phyloP scores from a whole-genome alignment of 2,888 invertebrate species.

The Noctua comes region DNA sequence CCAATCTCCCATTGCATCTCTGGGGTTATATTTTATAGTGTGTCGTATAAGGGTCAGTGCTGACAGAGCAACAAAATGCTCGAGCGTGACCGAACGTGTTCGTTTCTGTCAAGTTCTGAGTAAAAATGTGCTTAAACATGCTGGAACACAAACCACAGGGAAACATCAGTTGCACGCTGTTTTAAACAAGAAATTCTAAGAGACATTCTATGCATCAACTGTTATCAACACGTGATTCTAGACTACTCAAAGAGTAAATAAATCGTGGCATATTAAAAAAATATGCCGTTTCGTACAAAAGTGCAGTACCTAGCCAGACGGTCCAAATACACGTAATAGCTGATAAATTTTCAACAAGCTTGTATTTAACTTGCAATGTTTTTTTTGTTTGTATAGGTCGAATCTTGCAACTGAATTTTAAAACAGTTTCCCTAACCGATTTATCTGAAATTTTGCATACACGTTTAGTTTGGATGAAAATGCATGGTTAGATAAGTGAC shows the following conservation, averaged over 20 bases:
- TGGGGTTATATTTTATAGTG: constrained; percentile 71
- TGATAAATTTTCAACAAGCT: no score
- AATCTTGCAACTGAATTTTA: background rate
- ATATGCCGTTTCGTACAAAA: background rate
- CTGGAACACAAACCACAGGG: no score
- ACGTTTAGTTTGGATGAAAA: background rate
- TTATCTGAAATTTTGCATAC: background rate
- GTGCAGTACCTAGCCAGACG: background rate
- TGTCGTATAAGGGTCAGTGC: constrained; percentile 38
- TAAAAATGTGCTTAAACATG: background rate
- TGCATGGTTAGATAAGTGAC: background rate
- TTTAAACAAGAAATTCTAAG: background rate
- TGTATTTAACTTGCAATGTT: background rate
- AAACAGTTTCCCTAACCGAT: background rate
- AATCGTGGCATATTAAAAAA: background rate
- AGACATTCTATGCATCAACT: background rate
- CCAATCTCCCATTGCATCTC: constrained; percentile 78
- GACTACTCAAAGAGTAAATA: no score
- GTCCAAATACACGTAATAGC: no score
- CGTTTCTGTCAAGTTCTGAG: background rate
- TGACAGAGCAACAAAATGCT: background rate
- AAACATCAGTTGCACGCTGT: background rate
- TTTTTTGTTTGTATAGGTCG: background rate
- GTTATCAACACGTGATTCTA: background rate
- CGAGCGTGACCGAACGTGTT: constrained; percentile 30